Conservation (phyloP, 2,113 vertebrate genomes). For the Anas platyrhynchos region DNA sequence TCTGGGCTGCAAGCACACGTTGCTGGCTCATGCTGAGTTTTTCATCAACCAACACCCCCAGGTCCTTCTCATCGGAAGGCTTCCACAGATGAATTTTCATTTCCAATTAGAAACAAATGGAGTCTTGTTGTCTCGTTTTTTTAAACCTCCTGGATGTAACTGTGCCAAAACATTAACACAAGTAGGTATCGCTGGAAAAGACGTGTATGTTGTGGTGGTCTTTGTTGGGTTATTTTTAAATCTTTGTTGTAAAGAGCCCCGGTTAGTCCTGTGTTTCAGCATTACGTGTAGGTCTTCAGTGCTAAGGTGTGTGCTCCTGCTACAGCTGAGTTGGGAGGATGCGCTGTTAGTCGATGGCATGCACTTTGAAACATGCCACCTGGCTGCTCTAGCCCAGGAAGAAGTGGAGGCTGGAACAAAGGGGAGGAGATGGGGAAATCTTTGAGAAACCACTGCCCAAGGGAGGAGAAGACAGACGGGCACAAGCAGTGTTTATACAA, state of each 20-base stretch:
- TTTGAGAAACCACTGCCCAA: not conserved
- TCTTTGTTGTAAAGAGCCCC: not conserved
- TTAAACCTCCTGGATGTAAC: not conserved
- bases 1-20: no score
- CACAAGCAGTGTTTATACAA: not conserved
- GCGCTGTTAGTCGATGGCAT: no score
- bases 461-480: not conserved
- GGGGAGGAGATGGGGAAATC: not conserved
- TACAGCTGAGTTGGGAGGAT: not conserved
- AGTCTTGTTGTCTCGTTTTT: not conserved
- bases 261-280: not conserved
- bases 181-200: not conserved
- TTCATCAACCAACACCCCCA: no score
- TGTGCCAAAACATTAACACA: not conserved
- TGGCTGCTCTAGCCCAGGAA: not conserved
- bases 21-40: no score
- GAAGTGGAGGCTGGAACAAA: not conserved
- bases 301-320: not conserved
- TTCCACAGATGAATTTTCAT: not conserved
- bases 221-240: not conserved
- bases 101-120: not conserved
- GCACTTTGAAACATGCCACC: accelerated
- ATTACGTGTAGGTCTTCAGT: not conserved
- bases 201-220: accelerated
- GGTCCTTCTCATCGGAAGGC: no score